Percentiles rank a stretch among this genome's conserved stretches.
Conservation (phyloP, 2,797 vertebrate genomes). For the Taeniopygia guttata region DNA sequence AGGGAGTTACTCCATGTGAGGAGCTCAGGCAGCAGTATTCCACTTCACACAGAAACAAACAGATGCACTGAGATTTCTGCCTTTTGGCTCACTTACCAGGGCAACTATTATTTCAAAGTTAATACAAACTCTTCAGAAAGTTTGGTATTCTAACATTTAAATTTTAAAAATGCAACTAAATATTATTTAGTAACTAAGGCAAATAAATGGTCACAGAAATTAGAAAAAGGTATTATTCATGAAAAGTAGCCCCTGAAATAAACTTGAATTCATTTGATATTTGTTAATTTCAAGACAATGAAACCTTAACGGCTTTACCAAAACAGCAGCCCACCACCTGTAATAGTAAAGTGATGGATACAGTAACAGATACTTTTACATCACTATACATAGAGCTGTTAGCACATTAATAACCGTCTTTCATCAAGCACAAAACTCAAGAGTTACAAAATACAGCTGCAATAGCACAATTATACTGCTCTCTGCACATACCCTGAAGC, state of each 20-base stretch:
- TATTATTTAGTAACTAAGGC: background rate
- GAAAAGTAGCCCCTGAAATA: background rate
- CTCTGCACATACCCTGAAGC: slow-evolving; percentile 64
- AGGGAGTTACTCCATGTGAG: background rate
- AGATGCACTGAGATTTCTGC: background rate
- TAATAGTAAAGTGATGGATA: background rate
- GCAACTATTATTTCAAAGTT: background rate
- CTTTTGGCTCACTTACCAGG: background rate
- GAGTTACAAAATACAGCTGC: slow-evolving; percentile 73
- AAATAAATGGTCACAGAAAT: background rate
- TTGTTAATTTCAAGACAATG: background rate
- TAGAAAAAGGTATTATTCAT: background rate
- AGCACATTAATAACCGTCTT: slow-evolving; percentile 72
- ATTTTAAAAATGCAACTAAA: background rate
- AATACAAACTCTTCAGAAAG: background rate
- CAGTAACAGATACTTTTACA: slow-evolving; percentile 4
- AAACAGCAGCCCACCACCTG: background rate
- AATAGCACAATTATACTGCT: slow-evolving; percentile 65
- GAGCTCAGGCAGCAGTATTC: background rate
- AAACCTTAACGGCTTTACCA: background rate
- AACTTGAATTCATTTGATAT: background rate
- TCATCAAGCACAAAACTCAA: slow-evolving; percentile 67
- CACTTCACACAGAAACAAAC: background rate
- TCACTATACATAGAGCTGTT: slow-evolving; percentile 40
- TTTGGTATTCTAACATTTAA: background rate